phyloP scores from a whole-genome alignment of 2,797 vertebrate genomes.

The Ptychadena robeensis region DNA sequence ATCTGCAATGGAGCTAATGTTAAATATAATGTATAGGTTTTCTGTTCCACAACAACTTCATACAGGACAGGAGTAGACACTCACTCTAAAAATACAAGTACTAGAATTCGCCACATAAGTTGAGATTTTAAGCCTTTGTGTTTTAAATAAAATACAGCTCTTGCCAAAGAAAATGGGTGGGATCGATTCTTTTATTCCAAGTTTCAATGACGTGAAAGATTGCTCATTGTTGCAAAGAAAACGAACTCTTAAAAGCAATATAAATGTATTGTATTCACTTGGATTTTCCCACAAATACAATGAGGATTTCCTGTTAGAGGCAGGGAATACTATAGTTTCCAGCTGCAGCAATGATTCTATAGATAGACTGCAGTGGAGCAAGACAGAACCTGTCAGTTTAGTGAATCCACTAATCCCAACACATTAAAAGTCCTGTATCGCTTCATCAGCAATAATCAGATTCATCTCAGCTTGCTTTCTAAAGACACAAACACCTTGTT shows the following conservation, averaged over 20 bases:
- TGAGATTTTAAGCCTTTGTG: not conserved
- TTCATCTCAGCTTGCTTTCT: constrained; percentile 1
- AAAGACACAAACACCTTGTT: not conserved
- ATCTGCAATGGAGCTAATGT: not conserved
- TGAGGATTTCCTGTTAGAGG: constrained; percentile 34
- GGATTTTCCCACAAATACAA: constrained; percentile 3
- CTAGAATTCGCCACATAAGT: not conserved
- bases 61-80: not conserved
- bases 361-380: constrained; percentile 47
- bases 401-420: not conserved
- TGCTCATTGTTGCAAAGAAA: constrained; percentile 4
- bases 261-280: constrained; percentile 4
- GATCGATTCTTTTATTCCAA: constrained; percentile 10
- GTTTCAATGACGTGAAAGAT: constrained; percentile 17
- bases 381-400: constrained; percentile 52
- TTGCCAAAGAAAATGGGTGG: constrained; percentile 35
- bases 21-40: not conserved
- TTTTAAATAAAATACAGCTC: constrained; percentile 3
- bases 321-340: constrained; percentile 17
- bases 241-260: constrained; percentile 3
- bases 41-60: not conserved
- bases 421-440: not conserved
- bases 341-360: constrained; percentile 18
- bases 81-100: not conserved
- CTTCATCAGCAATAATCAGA: not conserved